Evolutionary conservation across 2,797 vertebrate genomes (phyloP).

Genomic region (Lutjanus argentimaculatus): DNA sequence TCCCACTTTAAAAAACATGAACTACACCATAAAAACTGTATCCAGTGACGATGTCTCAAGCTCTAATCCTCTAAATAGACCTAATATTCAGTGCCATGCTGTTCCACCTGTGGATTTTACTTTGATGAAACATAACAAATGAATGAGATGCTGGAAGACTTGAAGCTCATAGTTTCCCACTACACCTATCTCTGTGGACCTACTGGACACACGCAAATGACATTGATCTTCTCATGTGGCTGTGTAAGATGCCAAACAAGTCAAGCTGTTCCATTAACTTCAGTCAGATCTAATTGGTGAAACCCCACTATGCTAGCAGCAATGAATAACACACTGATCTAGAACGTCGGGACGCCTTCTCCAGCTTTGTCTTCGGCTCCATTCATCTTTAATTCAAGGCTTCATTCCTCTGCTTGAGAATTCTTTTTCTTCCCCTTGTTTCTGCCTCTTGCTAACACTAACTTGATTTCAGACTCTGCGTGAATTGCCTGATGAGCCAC

Average conservation of each 20-base stretch:
- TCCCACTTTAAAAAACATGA: too few relatives aligned
- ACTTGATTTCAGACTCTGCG: constrained; percentile 22
- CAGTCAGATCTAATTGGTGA: neutral
- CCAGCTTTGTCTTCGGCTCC: neutral
- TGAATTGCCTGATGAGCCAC: constrained; percentile 6
- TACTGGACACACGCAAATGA: neutral
- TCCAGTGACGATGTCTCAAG: too few relatives aligned
- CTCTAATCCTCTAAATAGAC: too few relatives aligned
- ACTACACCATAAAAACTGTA: too few relatives aligned
- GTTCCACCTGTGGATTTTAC: too few relatives aligned
- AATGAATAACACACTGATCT: neutral
- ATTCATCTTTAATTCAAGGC: constrained; percentile 19
- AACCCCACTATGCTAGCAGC: neutral
- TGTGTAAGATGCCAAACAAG: neutral
- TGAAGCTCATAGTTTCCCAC: too few relatives aligned
- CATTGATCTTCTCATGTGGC: constrained; percentile 16
- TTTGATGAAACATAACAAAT: too few relatives aligned
- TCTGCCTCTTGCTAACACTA: constrained; percentile 15
- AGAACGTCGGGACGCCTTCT: too few relatives aligned
- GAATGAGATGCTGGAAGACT: too few relatives aligned
- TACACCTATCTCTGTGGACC: neutral
- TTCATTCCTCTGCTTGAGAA: neutral
- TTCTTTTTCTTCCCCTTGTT: neutral
- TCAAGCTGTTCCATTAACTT: neutral
- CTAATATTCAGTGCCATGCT: too few relatives aligned